phyloP scores from a whole-genome alignment of 2,888 invertebrate genomes.

The Phyllotreta striolata region DNA sequence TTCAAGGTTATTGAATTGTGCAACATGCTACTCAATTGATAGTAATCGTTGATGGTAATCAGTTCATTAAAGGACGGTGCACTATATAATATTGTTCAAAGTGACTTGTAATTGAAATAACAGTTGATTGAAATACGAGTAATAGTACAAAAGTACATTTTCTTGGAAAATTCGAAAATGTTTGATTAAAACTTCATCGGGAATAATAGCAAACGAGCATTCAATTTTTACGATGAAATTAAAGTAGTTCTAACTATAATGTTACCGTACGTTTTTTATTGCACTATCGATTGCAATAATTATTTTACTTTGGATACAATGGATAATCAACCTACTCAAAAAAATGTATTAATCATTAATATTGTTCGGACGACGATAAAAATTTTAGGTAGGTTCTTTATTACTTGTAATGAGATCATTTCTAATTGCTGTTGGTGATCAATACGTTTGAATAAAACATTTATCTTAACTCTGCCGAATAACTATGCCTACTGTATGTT shows the following conservation, averaged over 20 bases:
- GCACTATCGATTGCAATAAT: constrained; percentile 7
- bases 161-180: no score
- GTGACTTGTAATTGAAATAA: neutral
- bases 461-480: neutral
- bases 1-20: constrained; percentile 26
- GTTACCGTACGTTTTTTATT: constrained; percentile 11
- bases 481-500: no score
- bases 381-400: constrained; percentile 23
- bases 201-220: neutral
- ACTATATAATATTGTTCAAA: constrained; percentile 17
- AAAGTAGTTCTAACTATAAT: constrained; percentile 10
- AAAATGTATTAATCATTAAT: constrained; percentile 20
- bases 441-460: constrained; percentile 11
- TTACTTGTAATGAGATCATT: constrained; percentile 26
- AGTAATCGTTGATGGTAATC: constrained; percentile 23
- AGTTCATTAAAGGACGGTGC: constrained; percentile 19
- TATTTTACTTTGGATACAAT: constrained; percentile 7
- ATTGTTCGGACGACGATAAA: constrained; percentile 13
- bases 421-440: constrained; percentile 16
- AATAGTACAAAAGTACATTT: no score
- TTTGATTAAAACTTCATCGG: no score
- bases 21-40: constrained; percentile 20
- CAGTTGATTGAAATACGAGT: no score
- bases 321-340: constrained; percentile 20
- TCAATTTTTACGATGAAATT: constrained; percentile 8